Evolutionary conservation across 2,797 vertebrate species (phyloP).

Genomic region (Echiichthys vipera): DNA sequence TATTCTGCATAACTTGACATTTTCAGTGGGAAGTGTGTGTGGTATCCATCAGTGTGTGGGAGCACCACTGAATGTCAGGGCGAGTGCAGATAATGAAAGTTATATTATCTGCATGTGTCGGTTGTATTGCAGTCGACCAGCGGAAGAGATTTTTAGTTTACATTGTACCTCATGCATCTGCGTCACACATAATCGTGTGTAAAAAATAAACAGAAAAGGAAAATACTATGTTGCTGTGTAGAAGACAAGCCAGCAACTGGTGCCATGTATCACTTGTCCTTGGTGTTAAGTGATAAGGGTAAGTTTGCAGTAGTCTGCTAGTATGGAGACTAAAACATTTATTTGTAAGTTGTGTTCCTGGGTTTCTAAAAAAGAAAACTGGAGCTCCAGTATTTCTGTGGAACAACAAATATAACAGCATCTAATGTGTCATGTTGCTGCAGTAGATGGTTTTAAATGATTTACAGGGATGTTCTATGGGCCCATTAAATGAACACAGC

Average conservation of each 20-base stretch:
- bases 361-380: constrained; percentile 2
- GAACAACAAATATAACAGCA: not conserved
- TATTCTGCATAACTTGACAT: constrained; percentile 9
- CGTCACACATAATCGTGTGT: constrained; percentile 7
- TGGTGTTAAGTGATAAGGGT: constrained; percentile 13
- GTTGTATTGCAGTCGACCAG: constrained; percentile 6
- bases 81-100: constrained; percentile 23
- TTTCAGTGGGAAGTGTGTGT: constrained; percentile 14
- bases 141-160: constrained; percentile 34
- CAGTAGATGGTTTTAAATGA: constrained; percentile 20
- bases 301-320: not conserved
- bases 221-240: not conserved
- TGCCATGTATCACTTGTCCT: constrained; percentile 30
- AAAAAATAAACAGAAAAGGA: constrained; percentile 49
- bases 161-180: constrained; percentile 1
- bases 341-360: not conserved
- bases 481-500: constrained; percentile 36
- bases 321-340: not conserved
- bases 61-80: constrained; percentile 1
- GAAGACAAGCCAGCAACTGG: not conserved
- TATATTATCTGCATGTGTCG: constrained; percentile 22
- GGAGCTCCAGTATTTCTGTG: constrained; percentile 8
- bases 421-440: not conserved
- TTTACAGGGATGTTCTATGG: constrained; percentile 47
- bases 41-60: constrained; percentile 18